These are phyloP conservation scores for Hypocryptadius cinnamomeus DNA, from an alignment of 2,113 vertebrate species.

Conservation along the genomic window DNA sequence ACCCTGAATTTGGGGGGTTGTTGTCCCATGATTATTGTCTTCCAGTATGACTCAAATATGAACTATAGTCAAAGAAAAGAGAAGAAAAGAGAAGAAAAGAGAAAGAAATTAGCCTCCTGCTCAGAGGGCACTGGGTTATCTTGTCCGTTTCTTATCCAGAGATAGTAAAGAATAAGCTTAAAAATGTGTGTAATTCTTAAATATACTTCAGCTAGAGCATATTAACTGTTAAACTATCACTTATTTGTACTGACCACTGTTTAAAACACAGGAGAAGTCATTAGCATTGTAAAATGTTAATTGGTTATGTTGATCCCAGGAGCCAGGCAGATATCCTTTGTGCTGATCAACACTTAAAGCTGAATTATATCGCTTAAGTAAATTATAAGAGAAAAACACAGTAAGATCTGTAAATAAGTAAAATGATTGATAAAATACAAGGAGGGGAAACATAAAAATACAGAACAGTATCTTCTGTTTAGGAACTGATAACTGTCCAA, in stretches of 20 bases:
- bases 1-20: neutral
- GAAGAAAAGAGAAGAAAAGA: neutral
- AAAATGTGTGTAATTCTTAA: neutral
- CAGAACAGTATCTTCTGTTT: neutral
- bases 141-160: neutral
- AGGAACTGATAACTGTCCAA: neutral
- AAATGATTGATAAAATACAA: neutral
- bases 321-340: neutral
- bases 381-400: neutral
- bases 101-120: neutral
- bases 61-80: neutral
- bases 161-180: neutral
- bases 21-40: neutral
- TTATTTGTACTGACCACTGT: neutral
- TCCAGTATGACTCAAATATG: neutral
- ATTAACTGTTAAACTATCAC: neutral
- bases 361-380: neutral
- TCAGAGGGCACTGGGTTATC: neutral
- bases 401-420: neutral
- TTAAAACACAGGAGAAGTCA: neutral
- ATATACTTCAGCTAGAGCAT: neutral
- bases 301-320: neutral
- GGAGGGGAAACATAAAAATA: neutral
- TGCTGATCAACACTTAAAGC: constrained; percentile 9
- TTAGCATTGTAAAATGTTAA: neutral